These are phyloP conservation scores for Orthonevra nobilis DNA, from an alignment of 2,888 invertebrate genomes.

Conservation along the genomic window DNA sequence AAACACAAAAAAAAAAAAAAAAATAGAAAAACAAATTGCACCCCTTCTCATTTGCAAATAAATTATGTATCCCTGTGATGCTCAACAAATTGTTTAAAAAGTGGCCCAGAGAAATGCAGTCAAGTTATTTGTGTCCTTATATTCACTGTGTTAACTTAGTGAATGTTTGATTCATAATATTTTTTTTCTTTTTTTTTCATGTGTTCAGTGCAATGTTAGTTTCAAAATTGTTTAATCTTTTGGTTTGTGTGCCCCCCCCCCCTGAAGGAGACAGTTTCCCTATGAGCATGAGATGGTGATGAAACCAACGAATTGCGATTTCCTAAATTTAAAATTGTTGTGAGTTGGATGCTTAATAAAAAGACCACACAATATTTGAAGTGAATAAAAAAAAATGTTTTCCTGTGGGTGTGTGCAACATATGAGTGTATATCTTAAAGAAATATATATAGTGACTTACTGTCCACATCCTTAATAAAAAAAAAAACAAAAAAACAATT, in stretches of 20 bases:
- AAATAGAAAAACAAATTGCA: too few relatives aligned
- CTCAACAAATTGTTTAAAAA: slow-evolving; percentile 67
- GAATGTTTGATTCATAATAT: too few relatives aligned
- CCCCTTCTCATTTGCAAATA: slow-evolving; percentile 5
- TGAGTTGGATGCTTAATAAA: too few relatives aligned
- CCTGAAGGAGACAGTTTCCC: slow-evolving; percentile 7
- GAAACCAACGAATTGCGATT: neutral
- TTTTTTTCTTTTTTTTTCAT: too few relatives aligned
- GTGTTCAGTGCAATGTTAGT: slow-evolving; percentile 56
- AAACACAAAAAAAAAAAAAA: slow-evolving; percentile 1
- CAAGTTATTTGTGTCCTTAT: slow-evolving; percentile 16
- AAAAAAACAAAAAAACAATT: too few relatives aligned
- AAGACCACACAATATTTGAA: too few relatives aligned
- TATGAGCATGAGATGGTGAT: neutral
- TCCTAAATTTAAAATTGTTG: slow-evolving; percentile 2
- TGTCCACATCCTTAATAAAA: slow-evolving; percentile 25
- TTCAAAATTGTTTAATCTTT: slow-evolving; percentile 27
- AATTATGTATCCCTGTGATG: slow-evolving; percentile 60
- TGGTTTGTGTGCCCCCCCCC: neutral
- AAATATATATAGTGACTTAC: neutral
- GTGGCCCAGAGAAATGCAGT: slow-evolving; percentile 45
- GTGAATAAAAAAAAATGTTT: neutral
- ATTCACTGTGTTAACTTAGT: slow-evolving; percentile 20
- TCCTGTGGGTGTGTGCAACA: slow-evolving; percentile 16
- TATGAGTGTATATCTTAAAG: slow-evolving; percentile 11